These are phyloP conservation scores for Ochotona princeps DNA, from an alignment of 2,113 vertebrate genomes.

Conservation along the genomic window DNA sequence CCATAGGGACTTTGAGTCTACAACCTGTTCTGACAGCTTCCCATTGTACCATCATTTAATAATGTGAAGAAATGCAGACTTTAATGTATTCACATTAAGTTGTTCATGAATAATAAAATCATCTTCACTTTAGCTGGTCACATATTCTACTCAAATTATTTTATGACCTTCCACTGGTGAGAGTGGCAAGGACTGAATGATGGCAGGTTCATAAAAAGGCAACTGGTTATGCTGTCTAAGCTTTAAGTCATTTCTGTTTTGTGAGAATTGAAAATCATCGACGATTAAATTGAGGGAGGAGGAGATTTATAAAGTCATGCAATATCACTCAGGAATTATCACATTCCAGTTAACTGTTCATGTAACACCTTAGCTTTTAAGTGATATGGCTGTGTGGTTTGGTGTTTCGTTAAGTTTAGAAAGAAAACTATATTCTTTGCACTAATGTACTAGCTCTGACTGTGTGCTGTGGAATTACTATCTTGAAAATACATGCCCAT, in stretches of 20 bases:
- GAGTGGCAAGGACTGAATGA: conserved; percentile 66
- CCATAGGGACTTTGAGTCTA: conserved; percentile 72
- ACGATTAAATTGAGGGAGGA: not conserved
- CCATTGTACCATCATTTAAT: conserved; percentile 79
- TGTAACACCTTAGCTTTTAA: conserved; percentile 20
- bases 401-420: not conserved
- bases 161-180: conserved; percentile 77
- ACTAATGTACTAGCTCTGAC: not conserved
- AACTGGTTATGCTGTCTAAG: conserved; percentile 74
- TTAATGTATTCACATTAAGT: conserved; percentile 81
- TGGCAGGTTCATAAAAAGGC: conserved; percentile 76
- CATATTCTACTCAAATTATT: conserved; percentile 81
- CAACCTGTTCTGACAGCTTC: conserved; percentile 78
- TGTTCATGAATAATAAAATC: conserved; percentile 83
- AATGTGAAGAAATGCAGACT: conserved; percentile 74
- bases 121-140: conserved; percentile 80
- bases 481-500: not conserved
- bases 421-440: not conserved
- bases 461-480: not conserved
- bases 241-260: conserved; percentile 70
- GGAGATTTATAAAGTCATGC: not conserved
- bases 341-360: conserved; percentile 50
- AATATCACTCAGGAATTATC: conserved; percentile 42
- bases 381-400: not conserved
- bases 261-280: conserved; percentile 42